These are phyloP conservation scores for Neoaliturus tenellus DNA, from an alignment of 2,888 invertebrate species.

Conservation along the genomic window DNA sequence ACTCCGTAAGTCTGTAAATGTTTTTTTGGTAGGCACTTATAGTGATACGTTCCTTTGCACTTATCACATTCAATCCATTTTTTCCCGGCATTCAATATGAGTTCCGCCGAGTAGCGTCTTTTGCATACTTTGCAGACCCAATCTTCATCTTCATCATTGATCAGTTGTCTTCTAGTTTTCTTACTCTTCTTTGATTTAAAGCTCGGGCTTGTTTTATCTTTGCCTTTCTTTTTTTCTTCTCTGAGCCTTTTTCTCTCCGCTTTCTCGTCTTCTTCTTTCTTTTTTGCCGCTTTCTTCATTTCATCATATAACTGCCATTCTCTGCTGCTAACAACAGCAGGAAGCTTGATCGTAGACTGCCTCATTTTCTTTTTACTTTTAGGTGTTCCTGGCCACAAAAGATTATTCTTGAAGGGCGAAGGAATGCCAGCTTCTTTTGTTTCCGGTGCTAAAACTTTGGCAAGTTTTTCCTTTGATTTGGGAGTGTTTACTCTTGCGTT, in stretches of 20 bases:
- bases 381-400: constrained; percentile 38
- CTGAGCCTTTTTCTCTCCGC: neutral
- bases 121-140: constrained; percentile 20
- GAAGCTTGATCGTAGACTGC: neutral
- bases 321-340: neutral
- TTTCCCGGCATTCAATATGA: neutral
- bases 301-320: constrained; percentile 10
- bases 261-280: too few species aligned
- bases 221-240: neutral
- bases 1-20: constrained; percentile 14
- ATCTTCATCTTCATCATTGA: constrained; percentile 24
- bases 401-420: constrained; percentile 27
- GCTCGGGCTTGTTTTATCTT: neutral
- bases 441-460: constrained; percentile 19
- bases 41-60: constrained; percentile 5
- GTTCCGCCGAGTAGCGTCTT: constrained; percentile 23
- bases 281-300: constrained; percentile 22
- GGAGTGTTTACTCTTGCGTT: too few species aligned
- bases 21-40: constrained; percentile 35
- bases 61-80: constrained; percentile 40
- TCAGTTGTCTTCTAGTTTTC: neutral
- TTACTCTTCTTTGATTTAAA: neutral
- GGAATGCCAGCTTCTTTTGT: constrained; percentile 24
- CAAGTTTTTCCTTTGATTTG: neutral
- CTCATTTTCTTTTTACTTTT: neutral